phyloP scores from a whole-genome alignment of 2,113 vertebrate genomes.

The Suncus etruscus region DNA sequence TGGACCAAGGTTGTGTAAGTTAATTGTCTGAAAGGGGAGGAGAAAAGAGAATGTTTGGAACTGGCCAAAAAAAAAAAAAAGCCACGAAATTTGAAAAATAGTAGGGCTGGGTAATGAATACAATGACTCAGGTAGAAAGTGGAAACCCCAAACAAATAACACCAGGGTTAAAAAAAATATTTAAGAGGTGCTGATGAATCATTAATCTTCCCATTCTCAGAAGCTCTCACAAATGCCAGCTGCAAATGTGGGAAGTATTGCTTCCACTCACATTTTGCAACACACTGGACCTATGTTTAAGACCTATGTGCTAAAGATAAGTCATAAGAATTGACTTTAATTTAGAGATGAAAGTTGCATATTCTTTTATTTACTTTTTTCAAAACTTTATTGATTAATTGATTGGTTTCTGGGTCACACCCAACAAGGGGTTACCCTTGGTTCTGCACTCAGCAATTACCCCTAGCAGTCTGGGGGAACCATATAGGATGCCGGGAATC shows the following conservation, averaged over 20 bases:
- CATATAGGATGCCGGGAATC: too few species aligned
- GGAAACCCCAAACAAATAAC: neutral
- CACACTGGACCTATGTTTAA: neutral
- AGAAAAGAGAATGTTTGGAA: slow-evolving; percentile 34
- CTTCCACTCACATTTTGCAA: neutral
- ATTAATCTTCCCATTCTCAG: neutral
- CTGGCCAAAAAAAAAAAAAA: slow-evolving; percentile 42
- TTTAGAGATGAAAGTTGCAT: neutral
- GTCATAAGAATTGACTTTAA: slow-evolving; percentile 28
- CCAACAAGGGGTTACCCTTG: too few species aligned
- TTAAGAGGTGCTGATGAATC: neutral
- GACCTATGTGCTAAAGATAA: slow-evolving; percentile 36
- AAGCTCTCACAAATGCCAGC: neutral
- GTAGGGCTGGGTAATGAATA: neutral
- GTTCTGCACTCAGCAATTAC: too few species aligned
- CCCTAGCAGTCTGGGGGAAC: too few species aligned
- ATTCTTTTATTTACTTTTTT: neutral
- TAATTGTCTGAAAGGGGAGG: neutral
- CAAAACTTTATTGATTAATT: too few species aligned
- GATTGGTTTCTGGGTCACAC: too few species aligned
- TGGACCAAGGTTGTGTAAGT: slow-evolving; percentile 53
- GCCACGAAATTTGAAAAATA: slow-evolving; percentile 34
- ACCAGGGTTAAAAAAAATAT: neutral
- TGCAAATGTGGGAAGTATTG: neutral
- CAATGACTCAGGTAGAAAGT: neutral